Evolutionary conservation across 2,888 invertebrate species (phyloP), one percentile per base, ranked within the genome.

Genomic region (Zaprionus lineosus): DNA sequence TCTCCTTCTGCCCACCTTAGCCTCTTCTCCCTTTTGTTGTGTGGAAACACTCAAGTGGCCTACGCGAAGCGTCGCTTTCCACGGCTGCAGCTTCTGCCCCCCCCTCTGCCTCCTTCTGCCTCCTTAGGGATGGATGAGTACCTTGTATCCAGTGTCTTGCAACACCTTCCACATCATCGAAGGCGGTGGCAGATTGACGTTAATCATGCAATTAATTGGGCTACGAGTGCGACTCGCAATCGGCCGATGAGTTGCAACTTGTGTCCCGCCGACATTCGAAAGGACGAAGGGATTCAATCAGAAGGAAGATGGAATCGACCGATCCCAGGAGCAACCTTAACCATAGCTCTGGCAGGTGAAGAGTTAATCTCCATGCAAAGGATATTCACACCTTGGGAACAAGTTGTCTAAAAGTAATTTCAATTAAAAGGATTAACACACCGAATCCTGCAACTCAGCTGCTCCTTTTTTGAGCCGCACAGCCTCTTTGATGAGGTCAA

Each of bases 181-280:
- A 31, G 24, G 24, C 43, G 33, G 11, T 28, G 29, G 36, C 55
- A 41, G 83, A 84, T 78, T 84, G 83, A 67, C 79, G 75, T 78
- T 84, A 78, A 78, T 78, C 83, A 74, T 62, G 66, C 75, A 59
- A 67, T 82, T 82, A 77, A 77, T 82, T 78, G 79, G 63, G 78
- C 62, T 58, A 59, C 56, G 41, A 61, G 47, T 36, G 58, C 28
- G 51, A 41, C 26, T 34, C n/a, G n/a, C n/a, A n/a, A 14, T 15
- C 8, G 26, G 8, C 7, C 5, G 33, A 37, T 28, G 44, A 60
- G 29, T 33, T 21, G 34, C 39, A 58, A 29, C n/a, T n/a, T n/a
- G n/a, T n/a, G n/a, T n/a, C n/a, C n/a, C n/a, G n/a, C n/a, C n/a
- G n/a, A n/a, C n/a, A n/a, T n/a, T n/a, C n/a, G n/a, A n/a, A n/a